These are phyloP conservation scores for Lochmaea crataegi DNA, from an alignment of 2,888 invertebrate species.

Conservation along the genomic window DNA sequence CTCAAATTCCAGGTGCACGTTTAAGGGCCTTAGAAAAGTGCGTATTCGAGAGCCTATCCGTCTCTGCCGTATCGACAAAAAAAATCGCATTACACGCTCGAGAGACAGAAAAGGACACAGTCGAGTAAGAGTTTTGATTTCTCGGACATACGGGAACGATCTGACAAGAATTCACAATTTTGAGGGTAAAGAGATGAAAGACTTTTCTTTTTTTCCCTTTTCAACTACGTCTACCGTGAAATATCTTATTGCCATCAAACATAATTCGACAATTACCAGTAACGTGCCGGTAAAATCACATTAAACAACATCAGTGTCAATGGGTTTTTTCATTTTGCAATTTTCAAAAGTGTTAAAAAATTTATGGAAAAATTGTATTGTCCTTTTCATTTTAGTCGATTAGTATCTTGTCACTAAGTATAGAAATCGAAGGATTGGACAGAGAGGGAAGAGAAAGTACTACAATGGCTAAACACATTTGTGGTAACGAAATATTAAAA, in stretches of 20 bases:
- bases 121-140: constrained; percentile 31
- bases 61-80: constrained; percentile 32
- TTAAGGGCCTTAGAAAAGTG: neutral
- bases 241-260: neutral
- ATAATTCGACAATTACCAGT: too few relatives aligned
- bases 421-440: too few relatives aligned
- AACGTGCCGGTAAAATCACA: too few relatives aligned
- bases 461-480: too few relatives aligned
- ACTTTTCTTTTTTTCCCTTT: neutral
- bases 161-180: constrained; percentile 14
- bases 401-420: too few relatives aligned
- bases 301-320: too few relatives aligned
- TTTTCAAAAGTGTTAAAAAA: too few relatives aligned
- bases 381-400: too few relatives aligned
- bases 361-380: too few relatives aligned
- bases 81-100: constrained; percentile 30
- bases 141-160: constrained; percentile 13
- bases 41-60: constrained; percentile 17
- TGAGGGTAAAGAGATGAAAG: neutral
- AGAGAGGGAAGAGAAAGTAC: too few relatives aligned
- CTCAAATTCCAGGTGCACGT: neutral
- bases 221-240: neutral
- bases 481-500: too few relatives aligned
- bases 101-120: constrained; percentile 29
- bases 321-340: too few relatives aligned